Evolutionary conservation across 2,797 vertebrate species (phyloP), one percentile per base, ranked within the genome.

Genomic region (Hydrocynus forskahlii): DNA sequence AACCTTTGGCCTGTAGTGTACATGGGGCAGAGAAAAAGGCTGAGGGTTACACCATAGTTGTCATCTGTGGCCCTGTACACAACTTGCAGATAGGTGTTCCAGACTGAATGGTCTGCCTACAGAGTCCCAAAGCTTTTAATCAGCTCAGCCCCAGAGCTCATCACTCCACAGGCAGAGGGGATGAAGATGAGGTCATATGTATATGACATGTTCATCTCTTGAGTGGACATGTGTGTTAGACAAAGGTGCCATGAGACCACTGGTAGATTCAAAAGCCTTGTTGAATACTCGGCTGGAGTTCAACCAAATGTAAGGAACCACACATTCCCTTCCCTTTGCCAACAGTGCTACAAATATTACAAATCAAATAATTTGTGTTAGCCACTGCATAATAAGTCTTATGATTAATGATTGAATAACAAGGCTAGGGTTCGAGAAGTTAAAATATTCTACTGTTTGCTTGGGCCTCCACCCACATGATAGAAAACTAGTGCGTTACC

Each of bases 131-230:
- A 84, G 76, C 82, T 81, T 81, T 79, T 86, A 81, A 81, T 81
- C 79, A 80, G 79, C 85, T 86, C 76, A 81, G 77, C 59, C 54
- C 29, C 72, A 76, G 79, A 80, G 73, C 81, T 80, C 79, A 79
- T 81, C 69, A 68, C 59, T 74, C n/a, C 70, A 50, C 23, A 23
- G 14, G 66, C 64, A 84, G 59, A 83, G 72, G 45, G 35, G 29
- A 57, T 70, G 50, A 57, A 70, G 74, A 81, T 79, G 43, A 75
- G 57, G 76, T 76, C 71, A 79, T 74, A 68, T 81, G 69, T 81
- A 25, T 76, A 21, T 80, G 78, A 80, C 59, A 80, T 43, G 79
- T 66, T 55, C 19, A 12, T 54, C 57, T 70, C 63, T 57, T 4
- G 4, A 76, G 19, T 21, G 38, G 64, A 40, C 57, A 71, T 76